Base-by-base conservation (phyloP, 2,113 vertebrate genomes). In the Dasyurus viverrinus region DNA sequence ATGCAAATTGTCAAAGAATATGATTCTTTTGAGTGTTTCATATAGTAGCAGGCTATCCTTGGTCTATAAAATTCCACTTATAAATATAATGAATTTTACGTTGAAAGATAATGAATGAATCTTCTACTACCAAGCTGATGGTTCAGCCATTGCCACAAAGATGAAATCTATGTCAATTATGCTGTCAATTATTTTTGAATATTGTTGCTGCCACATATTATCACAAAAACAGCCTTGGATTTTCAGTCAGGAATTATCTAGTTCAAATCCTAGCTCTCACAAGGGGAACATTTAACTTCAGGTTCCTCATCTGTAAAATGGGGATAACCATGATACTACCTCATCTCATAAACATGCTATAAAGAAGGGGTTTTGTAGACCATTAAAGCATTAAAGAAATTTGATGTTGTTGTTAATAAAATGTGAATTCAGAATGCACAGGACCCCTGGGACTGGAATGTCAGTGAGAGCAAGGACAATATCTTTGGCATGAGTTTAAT, bases 401-500 rank as follows among this genome's bases (percentile, higher is more conserved):
- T n/a, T 42, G 68, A 42, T 26, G n/a, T 76, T 84, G 19, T 42
- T 42, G 68, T 84, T 84, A 42, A 76, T n/a, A 76, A 84, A 76
- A 76, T 19, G 4, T 30, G 60, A 68, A 84, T 84, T 23, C 19
- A 42, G 42, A 22, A 11, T 48, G 36, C 19, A 50, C 0, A 0
- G 91, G 92, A 2, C 30, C 14, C 54, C 7, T 8, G 90, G 54
- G 84, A 48, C 25, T 42, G 11, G 53, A 1, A 5, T 53, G 27
- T 89, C 48, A 46, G 89, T 90, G 27, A 94, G 48, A 91, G 52
- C 53, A 76, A 95, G 92, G 50, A 23, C 42, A n/a, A 46, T n/a
- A 47, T 46, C 60, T 2, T 16, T 27, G 90, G 89, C 89, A 91
- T 55, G 57, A 2, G 0, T 55, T 60, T 92, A 27, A 27, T 89